Conservation (phyloP, 2,113 vertebrate genomes). For the Camelus dromedarius region DNA sequence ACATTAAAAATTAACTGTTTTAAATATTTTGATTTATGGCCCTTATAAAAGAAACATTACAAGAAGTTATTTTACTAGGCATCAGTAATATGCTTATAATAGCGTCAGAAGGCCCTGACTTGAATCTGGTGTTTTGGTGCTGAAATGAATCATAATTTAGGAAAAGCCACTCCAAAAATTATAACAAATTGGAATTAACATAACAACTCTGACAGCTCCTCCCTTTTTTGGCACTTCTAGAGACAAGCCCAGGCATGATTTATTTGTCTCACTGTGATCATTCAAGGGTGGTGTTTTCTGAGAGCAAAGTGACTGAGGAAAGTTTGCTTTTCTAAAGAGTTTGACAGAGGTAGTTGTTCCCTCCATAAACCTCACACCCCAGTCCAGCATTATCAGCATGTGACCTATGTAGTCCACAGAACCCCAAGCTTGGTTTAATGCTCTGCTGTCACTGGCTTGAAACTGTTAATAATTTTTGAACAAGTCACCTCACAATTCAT, state of each 20-base stretch:
- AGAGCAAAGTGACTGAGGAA: not conserved
- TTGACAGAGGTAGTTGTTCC: not conserved
- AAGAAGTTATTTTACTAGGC: slow-evolving; percentile 70
- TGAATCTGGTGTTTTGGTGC: slow-evolving; percentile 66
- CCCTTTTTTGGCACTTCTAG: slow-evolving; percentile 50
- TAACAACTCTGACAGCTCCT: not conserved
- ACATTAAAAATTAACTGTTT: slow-evolving; percentile 74
- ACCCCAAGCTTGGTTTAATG: not conserved
- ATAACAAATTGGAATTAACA: slow-evolving; percentile 50
- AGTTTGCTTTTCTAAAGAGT: slow-evolving; percentile 54
- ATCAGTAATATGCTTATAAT: slow-evolving; percentile 64
- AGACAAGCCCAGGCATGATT: not conserved
- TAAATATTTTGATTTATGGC: slow-evolving; percentile 73
- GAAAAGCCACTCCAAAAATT: slow-evolving; percentile 55
- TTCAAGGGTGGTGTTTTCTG: slow-evolving; percentile 35
- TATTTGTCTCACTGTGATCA: slow-evolving; percentile 51
- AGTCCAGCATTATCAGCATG: not conserved
- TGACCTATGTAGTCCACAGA: not conserved
- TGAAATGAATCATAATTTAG: slow-evolving; percentile 74
- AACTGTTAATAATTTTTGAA: not conserved
- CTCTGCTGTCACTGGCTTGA: not conserved
- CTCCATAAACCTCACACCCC: not conserved
- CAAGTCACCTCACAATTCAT: not conserved
- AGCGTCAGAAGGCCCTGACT: slow-evolving; percentile 61
- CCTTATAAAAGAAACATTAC: slow-evolving; percentile 77